Evolutionary conservation across 2,113 vertebrate species (phyloP), one percentile per base, ranked within the genome.

Genomic region (Austrofundulus limnaeus): DNA sequence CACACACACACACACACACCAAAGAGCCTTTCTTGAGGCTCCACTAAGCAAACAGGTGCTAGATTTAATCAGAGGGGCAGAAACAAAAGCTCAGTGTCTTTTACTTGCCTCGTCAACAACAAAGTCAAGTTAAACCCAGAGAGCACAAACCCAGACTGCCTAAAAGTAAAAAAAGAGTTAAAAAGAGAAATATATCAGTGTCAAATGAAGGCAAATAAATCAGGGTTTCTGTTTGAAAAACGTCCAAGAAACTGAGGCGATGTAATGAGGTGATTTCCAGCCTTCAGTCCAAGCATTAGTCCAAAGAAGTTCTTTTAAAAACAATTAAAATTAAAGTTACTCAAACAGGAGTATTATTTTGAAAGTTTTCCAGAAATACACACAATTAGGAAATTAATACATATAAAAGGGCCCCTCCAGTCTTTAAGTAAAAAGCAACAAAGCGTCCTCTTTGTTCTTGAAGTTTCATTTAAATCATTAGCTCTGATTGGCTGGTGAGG

Each of bases 11-110:
- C 13, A n/a, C 51, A 42, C 45, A 79, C 72, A 85, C 86, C 82
- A 87, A 88, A 90, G 82, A 67, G 64, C 77, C 82, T 83, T 86
- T 88, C 79, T 84, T 80, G 69, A 77, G 51, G 82, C 82, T 84
- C 73, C 81, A 80, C 83, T 86, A 81, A 82, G 72, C 80, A 86
- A 87, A 85, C 88, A 90, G 86, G 87, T 91, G 88, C 80, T 80
- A 66, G 84, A 86, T 89, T 86, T 77, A 87, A 82, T 83, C 76
- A 81, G 83, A 68, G 53, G 61, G 58, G 39, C 51, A 53, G 50
- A 84, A 51, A 87, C 77, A 88, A 87, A 85, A 85, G 80, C 76
- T 65, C 61, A 72, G 81, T 87, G 82, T 88, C 71, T 85, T 70
- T 77, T 72, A 61, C 71, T 89, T 78, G 80, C 75, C 79, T 64